Percentiles rank a stretch among this genome's conserved stretches.
Conservation (phyloP, 2,113 vertebrate species). For the Corythornis madagascariensis region DNA sequence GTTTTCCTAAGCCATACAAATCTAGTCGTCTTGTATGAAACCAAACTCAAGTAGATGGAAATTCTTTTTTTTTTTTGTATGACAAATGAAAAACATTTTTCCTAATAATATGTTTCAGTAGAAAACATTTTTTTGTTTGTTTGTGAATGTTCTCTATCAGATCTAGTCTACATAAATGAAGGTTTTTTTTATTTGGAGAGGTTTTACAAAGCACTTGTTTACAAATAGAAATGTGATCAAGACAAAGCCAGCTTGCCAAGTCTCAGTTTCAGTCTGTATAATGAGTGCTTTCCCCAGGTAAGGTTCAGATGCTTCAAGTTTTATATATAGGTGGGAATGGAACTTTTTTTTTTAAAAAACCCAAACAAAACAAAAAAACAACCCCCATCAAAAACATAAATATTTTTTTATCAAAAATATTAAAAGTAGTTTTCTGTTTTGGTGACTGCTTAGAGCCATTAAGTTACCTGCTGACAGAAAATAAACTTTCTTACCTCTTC, state of each 20-base stretch:
- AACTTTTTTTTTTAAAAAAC: not conserved
- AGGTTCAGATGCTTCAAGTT: not conserved
- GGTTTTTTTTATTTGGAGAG: not conserved
- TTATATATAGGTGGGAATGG: not conserved
- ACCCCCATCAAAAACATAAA: not conserved
- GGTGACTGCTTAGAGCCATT: not conserved
- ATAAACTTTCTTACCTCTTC: not conserved
- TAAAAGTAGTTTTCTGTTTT: not conserved
- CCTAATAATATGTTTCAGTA: not conserved
- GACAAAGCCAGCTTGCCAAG: not conserved
- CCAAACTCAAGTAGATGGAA: not conserved
- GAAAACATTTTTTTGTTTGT: not conserved
- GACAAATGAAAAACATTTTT: not conserved
- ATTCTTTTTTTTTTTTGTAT: not conserved
- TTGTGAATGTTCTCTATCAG: not conserved
- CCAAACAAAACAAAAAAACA: too few relatives aligned
- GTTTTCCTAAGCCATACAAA: not conserved
- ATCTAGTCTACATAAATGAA: not conserved
- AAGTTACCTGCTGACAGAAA: not conserved
- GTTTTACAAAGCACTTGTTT: not conserved
- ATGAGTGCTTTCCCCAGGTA: not conserved
- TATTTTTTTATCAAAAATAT: not conserved
- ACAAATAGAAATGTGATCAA: not conserved
- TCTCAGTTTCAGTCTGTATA: not conserved
- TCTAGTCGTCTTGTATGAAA: not conserved